Base-by-base conservation (phyloP, 2,888 invertebrate genomes). In the Chelonus formosanus region DNA sequence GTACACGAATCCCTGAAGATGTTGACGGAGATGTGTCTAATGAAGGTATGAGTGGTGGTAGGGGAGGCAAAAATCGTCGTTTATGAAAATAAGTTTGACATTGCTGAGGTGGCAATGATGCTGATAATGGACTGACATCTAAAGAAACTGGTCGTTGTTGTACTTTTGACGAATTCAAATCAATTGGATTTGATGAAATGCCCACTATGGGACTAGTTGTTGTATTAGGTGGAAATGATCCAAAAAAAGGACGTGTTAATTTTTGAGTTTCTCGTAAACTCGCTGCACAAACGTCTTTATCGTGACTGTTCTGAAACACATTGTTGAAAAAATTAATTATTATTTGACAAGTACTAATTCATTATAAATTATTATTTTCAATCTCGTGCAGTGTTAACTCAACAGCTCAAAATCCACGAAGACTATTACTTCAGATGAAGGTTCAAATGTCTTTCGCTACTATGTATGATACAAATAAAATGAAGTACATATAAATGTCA, bases 221-320 rank as follows among this genome's bases (percentile, higher is more conserved):
- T 20, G 20, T 20, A 20, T 20, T 20, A 20, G 79, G 86, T 80
- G 73, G 87, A 84, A 87, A 88, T 82, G 87, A 88, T 81, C 87
- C 88, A 71, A 87, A 85, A 74, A 88, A 80, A 56, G 81, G 81
- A 63, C 83, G 79, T 5, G 40, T 40, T 67, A 79, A 78, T 36
- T 82, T 78, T 72, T 83, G 82, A 50, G 79, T 76, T 70, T 78
- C 80, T 45, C 79, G 81, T 53, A 84, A 75, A 65, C 79, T 81
- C 71, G 79, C 76, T 69, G 83, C 79, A 71, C 84, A 83, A 79
- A 76, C 78, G 75, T 83, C 80, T 70, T 77, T 84, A 78, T 88
- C 87, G 78, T 79, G 79, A 66, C 80, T 80, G 76, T 83, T 82
- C 84, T 84, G 80, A 67, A 83, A 83, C 74, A 67, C 31, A 58